phyloP scores from a whole-genome alignment of 2,888 invertebrate species.

The Octodonta nipae region DNA sequence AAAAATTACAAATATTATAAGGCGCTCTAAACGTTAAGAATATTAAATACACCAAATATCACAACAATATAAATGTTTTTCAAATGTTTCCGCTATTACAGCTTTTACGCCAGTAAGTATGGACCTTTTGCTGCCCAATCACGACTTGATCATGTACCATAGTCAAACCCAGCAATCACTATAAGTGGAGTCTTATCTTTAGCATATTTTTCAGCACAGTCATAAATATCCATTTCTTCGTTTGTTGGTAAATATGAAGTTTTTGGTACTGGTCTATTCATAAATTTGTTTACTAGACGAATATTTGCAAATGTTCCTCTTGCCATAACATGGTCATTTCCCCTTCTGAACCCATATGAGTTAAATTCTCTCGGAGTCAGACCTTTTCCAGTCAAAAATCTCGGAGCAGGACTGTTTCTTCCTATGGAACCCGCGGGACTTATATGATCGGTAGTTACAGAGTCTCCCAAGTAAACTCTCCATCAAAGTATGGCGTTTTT shows the following conservation, averaged over 20 bases:
- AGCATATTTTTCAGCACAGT: slow-evolving; percentile 81
- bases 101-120: slow-evolving; percentile 75
- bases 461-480: slow-evolving; percentile 81
- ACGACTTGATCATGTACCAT: slow-evolving; percentile 92
- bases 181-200: slow-evolving; percentile 64
- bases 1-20: too few species aligned
- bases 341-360: slow-evolving; percentile 92
- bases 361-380: slow-evolving; percentile 90
- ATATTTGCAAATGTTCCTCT: slow-evolving; percentile 98
- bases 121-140: slow-evolving; percentile 99
- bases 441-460: slow-evolving; percentile 97
- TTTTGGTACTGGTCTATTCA: slow-evolving; percentile 64
- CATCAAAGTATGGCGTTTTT: slow-evolving; percentile 86
- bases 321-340: slow-evolving; percentile 94
- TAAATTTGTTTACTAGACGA: slow-evolving; percentile 80
- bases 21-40: too few species aligned
- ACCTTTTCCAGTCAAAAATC: slow-evolving; percentile 55
- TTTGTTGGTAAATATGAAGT: slow-evolving; percentile 79
- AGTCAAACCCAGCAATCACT: slow-evolving; percentile 89
- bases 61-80: too few species aligned
- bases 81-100: slow-evolving; percentile 93
- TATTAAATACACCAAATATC: too few species aligned
- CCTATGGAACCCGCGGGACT: slow-evolving; percentile 97
- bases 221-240: slow-evolving; percentile 87
- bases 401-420: slow-evolving; percentile 82